These are phyloP conservation scores for Spilarctia lutea DNA, from an alignment of 2,888 invertebrate species.

Conservation along the genomic window DNA sequence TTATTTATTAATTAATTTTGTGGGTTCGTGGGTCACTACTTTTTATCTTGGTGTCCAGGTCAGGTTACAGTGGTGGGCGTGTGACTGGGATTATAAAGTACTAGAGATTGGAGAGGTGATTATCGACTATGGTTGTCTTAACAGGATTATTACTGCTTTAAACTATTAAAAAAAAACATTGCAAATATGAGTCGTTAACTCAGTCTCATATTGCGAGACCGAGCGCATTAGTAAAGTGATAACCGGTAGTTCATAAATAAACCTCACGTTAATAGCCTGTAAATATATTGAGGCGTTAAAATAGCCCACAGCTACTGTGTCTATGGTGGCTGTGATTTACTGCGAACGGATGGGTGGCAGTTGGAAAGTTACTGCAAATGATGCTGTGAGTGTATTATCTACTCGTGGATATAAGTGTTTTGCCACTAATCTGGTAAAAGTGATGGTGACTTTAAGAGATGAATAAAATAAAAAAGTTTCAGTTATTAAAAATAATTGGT, in stretches of 20 bases:
- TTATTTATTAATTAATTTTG: too few species aligned
- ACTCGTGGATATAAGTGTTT: not conserved
- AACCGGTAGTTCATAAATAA: constrained; percentile 59
- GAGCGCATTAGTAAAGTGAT: constrained; percentile 39
- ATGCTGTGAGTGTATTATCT: not conserved
- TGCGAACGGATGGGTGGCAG: constrained; percentile 25
- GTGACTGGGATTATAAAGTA: too few species aligned
- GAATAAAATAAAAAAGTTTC: too few species aligned
- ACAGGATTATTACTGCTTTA: not conserved
- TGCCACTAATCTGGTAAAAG: not conserved
- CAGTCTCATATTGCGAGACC: not conserved
- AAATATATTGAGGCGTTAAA: constrained; percentile 69
- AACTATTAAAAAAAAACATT: not conserved
- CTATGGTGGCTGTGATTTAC: constrained; percentile 63
- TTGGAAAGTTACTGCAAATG: constrained; percentile 15
- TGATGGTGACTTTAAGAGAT: not conserved
- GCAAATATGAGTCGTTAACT: not conserved
- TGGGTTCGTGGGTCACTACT: too few species aligned
- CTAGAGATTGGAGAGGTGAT: too few species aligned
- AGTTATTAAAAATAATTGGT: too few species aligned
- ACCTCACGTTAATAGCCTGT: constrained; percentile 61
- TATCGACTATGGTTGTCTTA: not conserved
- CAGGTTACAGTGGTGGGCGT: too few species aligned
- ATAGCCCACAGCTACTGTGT: constrained; percentile 52
- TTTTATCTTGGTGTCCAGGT: too few species aligned